Base-by-base conservation (phyloP, 2,797 vertebrate genomes). In the Semotilus atromaculatus region DNA sequence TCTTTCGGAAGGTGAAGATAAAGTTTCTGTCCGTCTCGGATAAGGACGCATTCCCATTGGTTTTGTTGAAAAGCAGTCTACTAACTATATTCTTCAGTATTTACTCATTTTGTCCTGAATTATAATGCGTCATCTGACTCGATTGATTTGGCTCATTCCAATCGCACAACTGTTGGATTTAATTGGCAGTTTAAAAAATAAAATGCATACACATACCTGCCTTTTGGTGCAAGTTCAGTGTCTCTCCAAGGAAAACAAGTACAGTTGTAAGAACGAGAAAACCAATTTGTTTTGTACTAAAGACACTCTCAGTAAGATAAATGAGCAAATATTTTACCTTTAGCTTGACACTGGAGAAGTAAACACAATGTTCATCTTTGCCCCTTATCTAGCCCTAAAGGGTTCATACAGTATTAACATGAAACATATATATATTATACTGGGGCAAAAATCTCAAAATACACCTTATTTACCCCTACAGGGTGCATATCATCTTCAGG, bases 1-100 rank as follows among this genome's bases (percentile, higher is more conserved):
- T 67, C 48, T 23, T 26, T 64, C 70, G 34, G 71, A 81, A 72
- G 70, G 77, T 75, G 8, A 77, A 84, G 80, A 88, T 89, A 81
- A 82, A 66, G 85, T 78, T 81, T 83, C 31, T 66, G 81, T 67
- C 58, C 58, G 31, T 36, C 81, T 83, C 21, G 60, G 81, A 83
- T 75, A 75, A 75, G 40, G 40, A 51, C 23, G 16, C 29, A 40
- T 64, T 66, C 81, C 36, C 75, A 79, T 53, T 62, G 6, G 72
- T 77, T 80, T 85, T 53, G 58, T 53, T 79, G 48, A 72, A 72
- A 82, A 62, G 40, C 19, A 38, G 26, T 21, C 64, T 53, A 5
- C 43, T 45, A 45, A 23, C 53, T 58, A n/a, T 58, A 10, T 51
- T 34, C 19, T 67, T 51, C 3, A 45, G 11, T 38, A 8, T 81